phyloP scores from a whole-genome alignment of 1,140 invertebrate genomes.

The Pollicipes pollicipes region DNA sequence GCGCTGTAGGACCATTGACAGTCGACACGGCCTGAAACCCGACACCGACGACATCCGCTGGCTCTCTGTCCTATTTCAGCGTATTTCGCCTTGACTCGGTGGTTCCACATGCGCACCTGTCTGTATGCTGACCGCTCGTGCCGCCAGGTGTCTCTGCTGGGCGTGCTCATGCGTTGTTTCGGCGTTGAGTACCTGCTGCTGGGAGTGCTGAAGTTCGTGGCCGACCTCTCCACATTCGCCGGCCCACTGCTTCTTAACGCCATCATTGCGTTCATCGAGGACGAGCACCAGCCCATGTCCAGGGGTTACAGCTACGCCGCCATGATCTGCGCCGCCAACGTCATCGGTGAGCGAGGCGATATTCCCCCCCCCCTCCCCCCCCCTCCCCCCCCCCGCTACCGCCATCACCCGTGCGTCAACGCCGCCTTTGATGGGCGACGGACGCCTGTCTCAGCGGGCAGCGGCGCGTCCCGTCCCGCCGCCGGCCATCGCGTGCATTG shows the following conservation, averaged over 20 bases:
- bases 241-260: slow-evolving; percentile 72
- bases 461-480: no score
- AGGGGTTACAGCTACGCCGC: slow-evolving; percentile 62
- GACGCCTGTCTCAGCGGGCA: no score
- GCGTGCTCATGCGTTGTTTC: slow-evolving; percentile 60
- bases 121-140: slow-evolving; percentile 14
- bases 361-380: slow-evolving; percentile 2
- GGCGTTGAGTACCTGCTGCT: slow-evolving; percentile 72
- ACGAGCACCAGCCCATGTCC: slow-evolving; percentile 40
- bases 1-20: no score
- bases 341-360: slow-evolving; percentile 46
- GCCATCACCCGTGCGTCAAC: no score
- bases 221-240: slow-evolving; percentile 65
- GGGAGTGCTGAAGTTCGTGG: slow-evolving; percentile 66
- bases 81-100: slow-evolving; percentile 13
- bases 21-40: slow-evolving; percentile 12
- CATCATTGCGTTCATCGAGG: slow-evolving; percentile 62
- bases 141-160: slow-evolving; percentile 40
- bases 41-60: slow-evolving; percentile 21
- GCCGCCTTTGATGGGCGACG: no score
- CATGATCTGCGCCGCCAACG: slow-evolving; percentile 43
- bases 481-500: no score
- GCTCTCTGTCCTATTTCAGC: slow-evolving; percentile 21
- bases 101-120: slow-evolving; percentile 17
- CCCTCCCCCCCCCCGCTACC: neutral